Percentiles rank a stretch among this genome's conserved stretches.
Conservation (phyloP, 2,888 invertebrate species). For the Chirona hameri region DNA sequence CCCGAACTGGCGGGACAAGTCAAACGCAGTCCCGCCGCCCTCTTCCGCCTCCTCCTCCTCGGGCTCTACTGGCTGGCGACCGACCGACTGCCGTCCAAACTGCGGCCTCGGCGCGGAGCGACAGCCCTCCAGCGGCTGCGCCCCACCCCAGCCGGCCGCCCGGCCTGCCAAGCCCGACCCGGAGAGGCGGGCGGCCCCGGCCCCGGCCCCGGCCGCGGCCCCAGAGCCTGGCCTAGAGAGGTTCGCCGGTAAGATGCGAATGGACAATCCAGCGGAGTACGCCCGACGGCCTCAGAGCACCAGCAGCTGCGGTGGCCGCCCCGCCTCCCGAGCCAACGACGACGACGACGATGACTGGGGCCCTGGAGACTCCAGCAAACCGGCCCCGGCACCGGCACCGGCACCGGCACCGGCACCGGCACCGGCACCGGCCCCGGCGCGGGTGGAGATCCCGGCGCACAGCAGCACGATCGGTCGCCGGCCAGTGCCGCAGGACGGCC, state of each 20-base stretch:
- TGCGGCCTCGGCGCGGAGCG: not conserved
- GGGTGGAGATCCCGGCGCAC: not conserved
- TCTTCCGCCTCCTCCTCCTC: not conserved
- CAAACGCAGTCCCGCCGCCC: not conserved
- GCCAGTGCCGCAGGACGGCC: not conserved
- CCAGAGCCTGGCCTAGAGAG: not conserved
- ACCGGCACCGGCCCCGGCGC: not conserved
- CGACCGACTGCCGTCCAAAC: not conserved
- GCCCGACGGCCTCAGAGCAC: no score
- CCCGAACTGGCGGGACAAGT: not conserved
- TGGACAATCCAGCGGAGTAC: not conserved
- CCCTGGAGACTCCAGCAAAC: not conserved
- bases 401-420: not conserved
- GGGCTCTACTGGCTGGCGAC: not conserved
- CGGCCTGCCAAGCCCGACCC: not conserved
- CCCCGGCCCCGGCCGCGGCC: not conserved
- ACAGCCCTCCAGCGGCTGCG: not conserved
- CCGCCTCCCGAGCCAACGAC: not conserved
- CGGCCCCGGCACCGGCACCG: not conserved
- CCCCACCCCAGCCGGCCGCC: not conserved
- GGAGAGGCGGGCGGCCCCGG: not conserved
- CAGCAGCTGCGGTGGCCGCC: not conserved
- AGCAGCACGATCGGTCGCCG: not conserved
- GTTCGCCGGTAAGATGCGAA: constrained; percentile 23
- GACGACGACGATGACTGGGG: not conserved